Evolutionary conservation across 2,888 invertebrate species (phyloP), one percentile per base, ranked within the genome.

Genomic region (Andrena minutula): DNA sequence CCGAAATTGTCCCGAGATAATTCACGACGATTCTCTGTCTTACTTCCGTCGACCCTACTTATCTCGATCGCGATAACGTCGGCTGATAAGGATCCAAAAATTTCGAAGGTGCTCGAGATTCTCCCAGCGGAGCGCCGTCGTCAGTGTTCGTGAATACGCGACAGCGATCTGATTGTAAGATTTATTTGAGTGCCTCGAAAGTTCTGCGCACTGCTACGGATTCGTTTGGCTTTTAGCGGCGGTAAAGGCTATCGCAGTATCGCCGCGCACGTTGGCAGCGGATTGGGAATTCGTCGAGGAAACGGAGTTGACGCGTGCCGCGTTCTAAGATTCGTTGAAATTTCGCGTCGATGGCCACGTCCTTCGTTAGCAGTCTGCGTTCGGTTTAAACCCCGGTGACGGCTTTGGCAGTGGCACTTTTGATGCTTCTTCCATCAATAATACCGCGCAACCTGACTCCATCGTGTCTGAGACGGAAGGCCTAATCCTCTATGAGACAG

Each of bases 361-460:
- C 65, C 56, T 68, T 60, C 65, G 28, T 63, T 60, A 41, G 10
- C 60, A 66, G 74, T 47, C 63, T 71, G 32, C 23, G 32, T 16
- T 26, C 65, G 28, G 51, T 32, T 77, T 49, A 87, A 91, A 88
- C 85, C 81, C 80, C 66, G 83, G 88, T 89, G 90, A 60, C 90
- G 85, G 75, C 71, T 64, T 79, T 66, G 30, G 78, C 79, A 61
- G 60, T 49, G 61, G 81, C 90, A 90, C 89, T 92, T 91, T 71
- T 89, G 72, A 32, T 86, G 91, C 91, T 91, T 92, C 91, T 63
- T 83, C 60, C 41, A 69, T 80, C 88, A 79, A 86, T 88, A 85
- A 78, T 28, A 32, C 8, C 6, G 20, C 47, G 65, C 41, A 71
- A 77, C 61, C 71, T 68, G 32, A 74, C 76, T 64, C 60, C 7